Evolutionary conservation across 2,113 vertebrate species (phyloP), one percentile per base, ranked within the genome.

Genomic region (Oxygymnocypris stewartii): DNA sequence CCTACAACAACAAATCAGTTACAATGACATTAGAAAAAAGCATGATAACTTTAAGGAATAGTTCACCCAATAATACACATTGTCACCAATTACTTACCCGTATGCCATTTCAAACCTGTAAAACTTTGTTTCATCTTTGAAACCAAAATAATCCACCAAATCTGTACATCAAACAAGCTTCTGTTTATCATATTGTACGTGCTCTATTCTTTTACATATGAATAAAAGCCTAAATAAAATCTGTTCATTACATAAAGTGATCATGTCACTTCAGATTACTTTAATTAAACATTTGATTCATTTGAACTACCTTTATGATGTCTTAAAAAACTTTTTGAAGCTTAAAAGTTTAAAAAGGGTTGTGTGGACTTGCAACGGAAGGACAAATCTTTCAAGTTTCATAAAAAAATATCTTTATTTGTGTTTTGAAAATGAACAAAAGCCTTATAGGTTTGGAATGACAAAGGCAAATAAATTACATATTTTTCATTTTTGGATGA

Each of bases 1-100:
- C 98, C 98, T 99, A 93, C 78, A 96, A 95, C 87, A 71, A 88
- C 59, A 89, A 25, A 88, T 2, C 82, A 87, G 25, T 47, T 61
- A 74, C 8, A 85, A 10, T 40, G 14, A 16, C 4, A 4, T 73
- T 7, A 78, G 35, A 61, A 54, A 67, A 74, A 23, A 57, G 6
- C 44, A 31, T 10, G 6, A 8, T 25, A 14, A 25, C 2, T 49
- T 59, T 40, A 79, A 79, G 20, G 20, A 0, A 40, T 6, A 57
- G 9, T 79, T 37, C 51, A 37, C 20, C 35, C 2, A 14, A n/a
- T n/a, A 75, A 47, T 44, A 14, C 25, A 42, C 47, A 47, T n/a
- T 40, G 57, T 61, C 23, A 61, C 10, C 1, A 12, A 42, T 23
- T n/a, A 42, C 4, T 42, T 37, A 40, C 18, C 35, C 20, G 23